phyloP scores from a whole-genome alignment of 2,888 invertebrate genomes.

The Clistopyga incitator region DNA sequence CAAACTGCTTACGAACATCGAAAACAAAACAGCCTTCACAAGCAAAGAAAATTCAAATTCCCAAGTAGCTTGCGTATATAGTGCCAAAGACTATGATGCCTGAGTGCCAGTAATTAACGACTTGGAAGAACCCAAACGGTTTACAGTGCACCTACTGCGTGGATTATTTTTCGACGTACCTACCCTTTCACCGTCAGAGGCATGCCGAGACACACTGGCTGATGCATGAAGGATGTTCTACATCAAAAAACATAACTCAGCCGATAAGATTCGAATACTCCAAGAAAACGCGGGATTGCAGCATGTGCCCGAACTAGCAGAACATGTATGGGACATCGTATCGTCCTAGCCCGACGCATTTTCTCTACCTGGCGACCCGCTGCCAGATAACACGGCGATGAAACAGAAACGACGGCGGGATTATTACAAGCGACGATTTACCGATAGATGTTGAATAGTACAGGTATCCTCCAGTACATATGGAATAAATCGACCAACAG shows the following conservation, averaged over 20 bases:
- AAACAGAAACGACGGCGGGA: too few species aligned
- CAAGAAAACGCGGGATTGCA: background rate
- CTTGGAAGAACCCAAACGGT: background rate
- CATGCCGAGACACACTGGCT: background rate
- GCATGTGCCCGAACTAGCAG: background rate
- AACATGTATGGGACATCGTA: conserved; percentile 1
- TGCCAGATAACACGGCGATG: background rate
- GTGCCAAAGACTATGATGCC: background rate
- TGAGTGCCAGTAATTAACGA: background rate
- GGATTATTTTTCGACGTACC: background rate
- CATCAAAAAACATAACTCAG: background rate
- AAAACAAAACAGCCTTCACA: too few species aligned
- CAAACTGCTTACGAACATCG: too few species aligned
- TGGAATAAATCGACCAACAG: background rate
- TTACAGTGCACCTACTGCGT: background rate
- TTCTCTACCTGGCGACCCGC: background rate
- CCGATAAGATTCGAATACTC: background rate
- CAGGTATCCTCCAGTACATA: background rate
- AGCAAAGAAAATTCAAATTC: background rate
- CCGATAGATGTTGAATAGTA: conserved; percentile 4
- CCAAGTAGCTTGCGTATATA: background rate
- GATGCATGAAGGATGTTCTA: background rate
- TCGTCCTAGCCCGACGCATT: background rate
- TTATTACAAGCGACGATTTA: background rate
- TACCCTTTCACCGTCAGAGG: background rate